Base-by-base conservation (phyloP, 2,888 invertebrate genomes). In the Drosophila fulvimacula region DNA sequence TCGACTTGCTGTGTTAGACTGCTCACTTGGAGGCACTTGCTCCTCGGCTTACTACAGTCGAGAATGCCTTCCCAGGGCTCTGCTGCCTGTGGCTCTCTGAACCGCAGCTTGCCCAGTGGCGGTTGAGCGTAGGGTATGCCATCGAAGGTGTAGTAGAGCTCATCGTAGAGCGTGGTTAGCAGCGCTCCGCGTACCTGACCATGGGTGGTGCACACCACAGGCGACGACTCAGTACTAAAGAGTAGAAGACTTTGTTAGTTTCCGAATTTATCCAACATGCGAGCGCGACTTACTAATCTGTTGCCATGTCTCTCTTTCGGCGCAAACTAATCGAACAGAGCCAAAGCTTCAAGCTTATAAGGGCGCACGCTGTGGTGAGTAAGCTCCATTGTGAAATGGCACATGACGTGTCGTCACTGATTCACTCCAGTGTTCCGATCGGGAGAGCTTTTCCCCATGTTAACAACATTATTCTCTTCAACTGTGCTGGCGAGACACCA, bases 41-140 rank as follows among this genome's bases (percentile, higher is more conserved):
- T 71, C 4, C 82, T 77, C 3, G 75, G 61, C 53, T 68, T 39
- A 3, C 64, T 80, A 49, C 84, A 89, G 58, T 82, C 89, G 4
- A 56, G 80, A 15, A 75, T 62, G 0, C 90, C 93, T 1, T 60
- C 42, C 94, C 94, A 94, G n/a, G 90, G 73, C 5, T 75, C 68
- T 0, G 85, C 81, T 9, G 92, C 90, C 4, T 71, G 82, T 0
- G 94, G 93, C 30, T 85, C 81, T 49, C 70, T 81, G 17, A 91
- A 91, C 3, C 90, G 85, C 15, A 84, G 44, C 1, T 75, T 69
- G 1, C 85, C 85, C 4, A 91, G 3, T 0, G 91, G 90, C 1
- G 90, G 90, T 36, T 76, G 60, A 1, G 85, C 91, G 46, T 81
- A 91, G 0, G 91, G 91, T 21, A 91, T 83, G 11, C 91, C 90